Evolutionary conservation across 1,140 invertebrate species (phyloP).

Genomic region (Drosophila bipectinata): DNA sequence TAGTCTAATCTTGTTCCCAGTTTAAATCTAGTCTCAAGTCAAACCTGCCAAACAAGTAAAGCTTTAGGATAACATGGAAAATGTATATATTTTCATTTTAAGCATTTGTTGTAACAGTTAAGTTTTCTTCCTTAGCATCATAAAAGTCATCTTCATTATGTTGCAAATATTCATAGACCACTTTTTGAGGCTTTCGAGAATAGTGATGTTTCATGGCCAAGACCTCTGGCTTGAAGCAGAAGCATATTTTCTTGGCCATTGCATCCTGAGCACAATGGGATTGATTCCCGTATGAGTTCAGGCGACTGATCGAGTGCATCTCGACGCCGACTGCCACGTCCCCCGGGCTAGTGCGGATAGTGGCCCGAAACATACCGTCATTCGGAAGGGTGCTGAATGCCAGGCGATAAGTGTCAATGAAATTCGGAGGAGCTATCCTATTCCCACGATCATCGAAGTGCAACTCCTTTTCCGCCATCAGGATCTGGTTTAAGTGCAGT

Average conservation of each 20-base stretch:
- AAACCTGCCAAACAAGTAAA: too few species aligned
- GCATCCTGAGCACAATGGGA: conserved; percentile 21
- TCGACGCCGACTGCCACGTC: neutral
- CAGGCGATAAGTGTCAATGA: conserved; percentile 7
- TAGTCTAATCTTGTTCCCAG: too few species aligned
- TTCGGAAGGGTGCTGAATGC: conserved; percentile 32
- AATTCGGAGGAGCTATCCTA: neutral
- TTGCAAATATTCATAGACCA: neutral
- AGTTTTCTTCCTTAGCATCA: neutral
- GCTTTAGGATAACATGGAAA: too few species aligned
- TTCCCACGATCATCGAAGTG: conserved; percentile 16
- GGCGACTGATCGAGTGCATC: conserved; percentile 19
- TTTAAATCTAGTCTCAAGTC: too few species aligned
- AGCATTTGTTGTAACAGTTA: neutral
- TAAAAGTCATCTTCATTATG: neutral
- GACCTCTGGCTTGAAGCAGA: conserved; percentile 6
- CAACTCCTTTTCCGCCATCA: conserved; percentile 8
- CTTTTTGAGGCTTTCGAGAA: neutral
- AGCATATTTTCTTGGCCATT: conserved; percentile 25
- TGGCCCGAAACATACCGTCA: conserved; percentile 4
- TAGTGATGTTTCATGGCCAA: neutral
- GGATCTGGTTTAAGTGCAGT: conserved; percentile 2
- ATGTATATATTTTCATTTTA: neutral
- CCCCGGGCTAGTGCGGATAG: neutral
- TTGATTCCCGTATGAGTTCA: conserved; percentile 11